A percentile compares a stretch with the other conserved stretches of the same genome.
These are phyloP conservation scores for Pseudanteris insignis DNA, from an alignment of 2,888 invertebrate genomes.

Conservation along the genomic window DNA sequence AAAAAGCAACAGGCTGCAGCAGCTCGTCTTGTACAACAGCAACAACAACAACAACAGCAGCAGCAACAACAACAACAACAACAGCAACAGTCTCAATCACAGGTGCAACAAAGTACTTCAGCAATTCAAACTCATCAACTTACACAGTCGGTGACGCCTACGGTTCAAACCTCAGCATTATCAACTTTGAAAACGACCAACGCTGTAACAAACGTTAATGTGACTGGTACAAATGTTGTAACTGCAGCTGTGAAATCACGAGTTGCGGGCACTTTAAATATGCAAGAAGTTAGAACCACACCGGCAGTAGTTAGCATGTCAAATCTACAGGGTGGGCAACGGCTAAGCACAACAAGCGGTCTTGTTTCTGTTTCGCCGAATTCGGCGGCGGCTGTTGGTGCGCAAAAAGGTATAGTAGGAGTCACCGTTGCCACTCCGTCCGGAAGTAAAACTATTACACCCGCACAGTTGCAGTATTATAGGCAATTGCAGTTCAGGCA, in stretches of 20 bases:
- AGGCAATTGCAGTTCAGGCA: conserved; percentile 68
- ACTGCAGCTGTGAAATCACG: conserved; percentile 56
- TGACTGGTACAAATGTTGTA: conserved; percentile 47
- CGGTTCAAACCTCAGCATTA: conserved; percentile 47
- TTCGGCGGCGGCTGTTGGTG: conserved; percentile 44
- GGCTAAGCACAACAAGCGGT: conserved; percentile 57
- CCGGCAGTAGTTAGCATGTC: conserved; percentile 63
- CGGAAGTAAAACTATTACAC: conserved; percentile 69
- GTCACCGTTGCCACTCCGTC: conserved; percentile 67
- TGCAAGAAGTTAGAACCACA: conserved; percentile 59
- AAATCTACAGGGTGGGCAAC: conserved; percentile 63
- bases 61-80: conserved; percentile 51
- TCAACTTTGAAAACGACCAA: conserved; percentile 52
- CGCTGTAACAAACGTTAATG: conserved; percentile 49
- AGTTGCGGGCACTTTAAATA: conserved; percentile 44
- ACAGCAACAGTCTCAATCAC: conserved; percentile 56
- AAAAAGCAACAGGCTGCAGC: conserved; percentile 53
- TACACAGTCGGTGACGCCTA: conserved; percentile 53
- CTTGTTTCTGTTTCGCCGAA: conserved; percentile 56
- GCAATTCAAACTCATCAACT: conserved; percentile 55
- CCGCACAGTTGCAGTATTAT: conserved; percentile 72
- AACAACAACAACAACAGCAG: conserved; percentile 17
- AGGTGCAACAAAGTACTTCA: conserved; percentile 48
- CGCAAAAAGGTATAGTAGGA: conserved; percentile 65
- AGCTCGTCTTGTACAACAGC: conserved; percentile 26